Evolutionary conservation across 2,113 vertebrate genomes (phyloP), one percentile per base, ranked within the genome.

Genomic region (Glaucidium brasilianum): DNA sequence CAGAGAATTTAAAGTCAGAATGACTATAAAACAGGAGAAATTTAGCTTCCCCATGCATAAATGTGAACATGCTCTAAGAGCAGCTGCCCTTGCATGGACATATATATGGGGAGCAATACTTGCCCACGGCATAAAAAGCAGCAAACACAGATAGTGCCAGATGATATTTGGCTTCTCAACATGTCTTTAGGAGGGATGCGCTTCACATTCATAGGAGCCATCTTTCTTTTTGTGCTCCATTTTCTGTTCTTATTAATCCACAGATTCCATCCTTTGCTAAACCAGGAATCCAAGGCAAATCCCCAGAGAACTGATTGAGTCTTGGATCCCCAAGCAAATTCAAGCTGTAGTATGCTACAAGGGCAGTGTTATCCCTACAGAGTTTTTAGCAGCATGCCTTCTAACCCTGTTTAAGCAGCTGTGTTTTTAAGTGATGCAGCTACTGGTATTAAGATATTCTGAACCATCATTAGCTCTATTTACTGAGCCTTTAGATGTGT

Each of bases 401-500:
- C 77, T 90, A 88, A 80, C 95, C 62, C 50, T 73, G 10, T 77
- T 53, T 25, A 79, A 91, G 77, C 87, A 94, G 89, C 49, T 92
- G 81, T 84, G 23, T 0, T 90, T 94, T 76, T 55, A 76, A 89
- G 77, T 39, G 87, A 82, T 83, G 62, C 89, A 94, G 84, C 45
- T 82, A 23, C 37, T 43, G 58, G 37, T 59, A 62, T 90, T 97
- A 95, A 85, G 92, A 88, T 94, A 95, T 95, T 97, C 94, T 79
- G 71, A 92, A 90, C 53, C 91, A 93, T 97, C 91, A 95, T 97
- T 97, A 97, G 84, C 91, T 95, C 87, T 95, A 2, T 97, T 95
- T 95, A 47, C 94, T 66, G 86, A 97, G 86, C 77, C 91, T 90
- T 97, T 93, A 96, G 95, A 97, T 96, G 91, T 95, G 32, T 47